Conservation (phyloP, 1,140 invertebrate species). For the Drosophila virilis region DNA sequence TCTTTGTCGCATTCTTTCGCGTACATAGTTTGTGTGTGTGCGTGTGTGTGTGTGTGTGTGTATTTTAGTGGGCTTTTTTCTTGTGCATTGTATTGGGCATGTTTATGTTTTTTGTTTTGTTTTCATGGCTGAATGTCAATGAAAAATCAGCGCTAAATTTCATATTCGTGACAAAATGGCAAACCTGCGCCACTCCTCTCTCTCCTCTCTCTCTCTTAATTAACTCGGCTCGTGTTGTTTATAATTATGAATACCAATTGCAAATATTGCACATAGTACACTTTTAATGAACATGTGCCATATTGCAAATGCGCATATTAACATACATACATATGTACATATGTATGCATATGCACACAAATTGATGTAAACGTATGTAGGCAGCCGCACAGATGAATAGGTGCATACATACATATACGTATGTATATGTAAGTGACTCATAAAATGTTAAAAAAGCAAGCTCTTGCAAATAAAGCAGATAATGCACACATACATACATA, state of each 20-base stretch:
- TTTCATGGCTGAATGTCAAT: constrained; percentile 60
- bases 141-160: constrained; percentile 51
- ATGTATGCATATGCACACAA: neutral
- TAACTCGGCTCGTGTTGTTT: neutral
- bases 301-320: constrained; percentile 2
- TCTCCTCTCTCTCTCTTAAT: neutral
- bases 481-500: constrained; percentile 1
- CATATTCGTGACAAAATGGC: constrained; percentile 59
- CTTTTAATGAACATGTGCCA: constrained; percentile 17
- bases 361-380: no score
- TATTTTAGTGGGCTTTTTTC: constrained; percentile 8
- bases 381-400: neutral
- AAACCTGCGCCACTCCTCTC: constrained; percentile 24
- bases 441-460: constrained; percentile 27
- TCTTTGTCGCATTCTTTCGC: constrained; percentile 49
- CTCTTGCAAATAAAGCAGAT: constrained; percentile 12
- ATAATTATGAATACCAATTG: constrained; percentile 45
- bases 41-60: neutral
- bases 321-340: constrained; percentile 5
- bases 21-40: constrained; percentile 9
- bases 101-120: constrained; percentile 40
- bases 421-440: constrained; percentile 44
- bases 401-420: neutral
- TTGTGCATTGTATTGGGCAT: constrained; percentile 18
- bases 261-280: constrained; percentile 29